These are phyloP conservation scores for Hirundichthys speculiger DNA, from an alignment of 2,113 vertebrate genomes.

Conservation along the genomic window DNA sequence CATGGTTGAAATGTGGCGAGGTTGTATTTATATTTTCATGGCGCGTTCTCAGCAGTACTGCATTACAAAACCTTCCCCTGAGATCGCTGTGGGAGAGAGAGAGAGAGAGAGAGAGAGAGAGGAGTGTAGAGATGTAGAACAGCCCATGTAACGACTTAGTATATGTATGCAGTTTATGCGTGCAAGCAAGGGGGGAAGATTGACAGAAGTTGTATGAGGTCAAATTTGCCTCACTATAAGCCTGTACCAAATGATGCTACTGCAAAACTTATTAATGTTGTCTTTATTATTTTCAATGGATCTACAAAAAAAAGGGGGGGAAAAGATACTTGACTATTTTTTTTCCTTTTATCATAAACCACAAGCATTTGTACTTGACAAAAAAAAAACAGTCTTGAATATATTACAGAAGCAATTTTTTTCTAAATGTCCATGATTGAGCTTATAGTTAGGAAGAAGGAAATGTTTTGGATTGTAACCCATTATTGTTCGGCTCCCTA, in stretches of 20 bases:
- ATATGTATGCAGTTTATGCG: conserved; percentile 22
- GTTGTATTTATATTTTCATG: conserved; percentile 96
- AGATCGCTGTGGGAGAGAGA: conserved; percentile 69
- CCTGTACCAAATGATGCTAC: background rate
- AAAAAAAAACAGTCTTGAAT: too few relatives aligned
- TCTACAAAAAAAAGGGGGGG: too few relatives aligned
- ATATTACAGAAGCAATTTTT: too few relatives aligned
- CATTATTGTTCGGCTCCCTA: background rate
- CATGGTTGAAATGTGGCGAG: conserved; percentile 94
- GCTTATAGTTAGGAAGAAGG: too few relatives aligned
- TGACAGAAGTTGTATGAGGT: conserved; percentile 33
- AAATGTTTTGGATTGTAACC: conserved; percentile 2
- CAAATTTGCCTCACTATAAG: conserved; percentile 3
- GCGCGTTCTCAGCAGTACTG: conserved; percentile 95
- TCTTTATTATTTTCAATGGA: too few relatives aligned
- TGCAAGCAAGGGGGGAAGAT: background rate
- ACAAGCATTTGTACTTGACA: too few relatives aligned
- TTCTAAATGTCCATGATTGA: too few relatives aligned
- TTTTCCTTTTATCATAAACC: too few relatives aligned
- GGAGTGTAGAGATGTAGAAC: conserved; percentile 13
- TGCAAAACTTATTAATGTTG: too few relatives aligned
- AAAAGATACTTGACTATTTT: too few relatives aligned
- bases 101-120: conserved; percentile 60
- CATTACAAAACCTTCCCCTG: conserved; percentile 86
- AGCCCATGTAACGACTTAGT: conserved; percentile 5